These are phyloP conservation scores for Pectinophora gossypiella DNA, from an alignment of 1,140 invertebrate genomes.

Conservation along the genomic window DNA sequence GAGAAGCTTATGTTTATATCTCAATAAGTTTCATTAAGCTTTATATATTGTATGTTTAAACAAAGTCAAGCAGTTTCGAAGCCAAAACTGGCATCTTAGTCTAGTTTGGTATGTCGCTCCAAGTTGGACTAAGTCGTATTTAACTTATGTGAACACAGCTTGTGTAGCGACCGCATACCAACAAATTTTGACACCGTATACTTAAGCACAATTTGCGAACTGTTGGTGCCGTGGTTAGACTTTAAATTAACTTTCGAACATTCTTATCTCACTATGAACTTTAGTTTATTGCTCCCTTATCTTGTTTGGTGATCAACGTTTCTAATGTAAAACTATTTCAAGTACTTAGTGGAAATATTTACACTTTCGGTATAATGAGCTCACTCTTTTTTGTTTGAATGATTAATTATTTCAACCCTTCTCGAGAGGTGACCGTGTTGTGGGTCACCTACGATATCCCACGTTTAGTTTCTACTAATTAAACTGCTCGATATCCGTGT, in stretches of 20 bases:
- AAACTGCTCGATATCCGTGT: too few species aligned
- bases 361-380: too few species aligned
- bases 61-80: constrained; percentile 36
- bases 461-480: too few species aligned
- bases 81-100: constrained; percentile 56
- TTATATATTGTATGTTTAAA: constrained; percentile 14
- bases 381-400: too few species aligned
- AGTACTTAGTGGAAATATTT: too few species aligned
- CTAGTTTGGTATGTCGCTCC: constrained; percentile 49
- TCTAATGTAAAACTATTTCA: too few species aligned
- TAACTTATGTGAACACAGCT: constrained; percentile 62
- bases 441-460: too few species aligned
- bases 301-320: too few species aligned
- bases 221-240: constrained; percentile 21
- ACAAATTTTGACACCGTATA: constrained; percentile 66
- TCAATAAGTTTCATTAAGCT: not conserved
- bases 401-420: too few species aligned
- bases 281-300: not conserved
- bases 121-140: constrained; percentile 68
- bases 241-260: constrained; percentile 27
- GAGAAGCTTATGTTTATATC: too few species aligned
- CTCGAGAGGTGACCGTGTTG: too few species aligned
- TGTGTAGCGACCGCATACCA: constrained; percentile 60
- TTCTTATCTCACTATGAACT: not conserved
- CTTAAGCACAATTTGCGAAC: constrained; percentile 43